Conservation (phyloP, 2,888 invertebrate species). For the Xanthorhoe designata region DNA sequence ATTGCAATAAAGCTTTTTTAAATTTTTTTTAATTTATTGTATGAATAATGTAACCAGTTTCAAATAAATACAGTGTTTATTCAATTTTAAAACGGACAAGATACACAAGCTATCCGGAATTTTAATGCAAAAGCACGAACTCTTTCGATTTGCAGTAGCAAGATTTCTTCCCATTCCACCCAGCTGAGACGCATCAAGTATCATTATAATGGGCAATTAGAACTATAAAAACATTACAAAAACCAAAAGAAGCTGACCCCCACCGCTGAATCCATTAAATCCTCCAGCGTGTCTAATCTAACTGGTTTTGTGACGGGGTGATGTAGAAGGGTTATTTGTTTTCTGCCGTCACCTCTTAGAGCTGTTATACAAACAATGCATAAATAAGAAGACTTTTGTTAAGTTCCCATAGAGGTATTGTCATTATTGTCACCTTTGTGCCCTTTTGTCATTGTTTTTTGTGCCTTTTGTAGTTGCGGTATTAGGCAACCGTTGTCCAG, state of each 20-base stretch:
- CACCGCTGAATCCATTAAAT: constrained; percentile 15
- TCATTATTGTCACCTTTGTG: constrained; percentile 78
- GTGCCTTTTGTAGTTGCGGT: constrained; percentile 54
- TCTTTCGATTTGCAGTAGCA: constrained; percentile 14
- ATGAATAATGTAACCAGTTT: no score
- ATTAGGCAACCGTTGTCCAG: constrained; percentile 65
- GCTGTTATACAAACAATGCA: constrained; percentile 81
- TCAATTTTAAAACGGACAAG: background rate
- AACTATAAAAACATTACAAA: constrained; percentile 64
- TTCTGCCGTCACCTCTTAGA: constrained; percentile 77
- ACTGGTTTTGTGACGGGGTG: constrained; percentile 66
- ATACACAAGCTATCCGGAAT: constrained; percentile 11
- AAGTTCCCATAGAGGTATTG: constrained; percentile 75
- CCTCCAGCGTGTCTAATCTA: constrained; percentile 42
- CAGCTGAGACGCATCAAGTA: constrained; percentile 70
- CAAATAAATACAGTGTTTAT: no score
- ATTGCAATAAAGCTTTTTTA: no score
- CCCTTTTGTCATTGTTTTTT: constrained; percentile 69
- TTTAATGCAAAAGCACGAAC: constrained; percentile 24
- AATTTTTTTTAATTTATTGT: no score
- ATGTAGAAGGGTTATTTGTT: constrained; percentile 76
- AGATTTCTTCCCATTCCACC: constrained; percentile 36
- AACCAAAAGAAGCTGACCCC: constrained; percentile 42
- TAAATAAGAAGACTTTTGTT: constrained; percentile 77
- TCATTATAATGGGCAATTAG: constrained; percentile 84